Conservation (phyloP, 2,113 vertebrate genomes). For the Callaeas wilsoni region DNA sequence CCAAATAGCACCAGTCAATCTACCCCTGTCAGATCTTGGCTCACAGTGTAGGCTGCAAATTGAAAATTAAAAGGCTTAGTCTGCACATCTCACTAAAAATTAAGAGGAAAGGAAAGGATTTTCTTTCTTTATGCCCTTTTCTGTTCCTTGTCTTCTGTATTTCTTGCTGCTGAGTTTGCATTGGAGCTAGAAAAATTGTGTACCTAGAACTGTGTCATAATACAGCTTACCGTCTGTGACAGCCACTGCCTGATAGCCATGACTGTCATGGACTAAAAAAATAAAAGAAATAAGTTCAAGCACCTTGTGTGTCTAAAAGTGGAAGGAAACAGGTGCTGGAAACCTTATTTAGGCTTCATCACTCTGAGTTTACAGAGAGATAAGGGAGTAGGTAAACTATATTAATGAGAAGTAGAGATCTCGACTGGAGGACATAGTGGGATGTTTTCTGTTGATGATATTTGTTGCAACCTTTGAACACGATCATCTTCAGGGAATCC, state of each 20-base stretch:
- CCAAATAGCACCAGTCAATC: neutral
- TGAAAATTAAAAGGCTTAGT: slow-evolving; percentile 33
- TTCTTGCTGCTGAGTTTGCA: slow-evolving; percentile 7
- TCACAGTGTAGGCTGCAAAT: neutral
- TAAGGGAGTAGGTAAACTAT: neutral
- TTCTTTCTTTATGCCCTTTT: slow-evolving; percentile 4
- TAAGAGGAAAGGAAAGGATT: neutral
- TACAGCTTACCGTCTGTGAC: neutral
- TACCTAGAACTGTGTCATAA: neutral
- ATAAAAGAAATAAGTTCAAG: neutral
- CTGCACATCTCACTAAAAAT: neutral
- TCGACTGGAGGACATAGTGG: neutral
- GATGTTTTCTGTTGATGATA: neutral
- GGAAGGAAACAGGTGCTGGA: neutral
- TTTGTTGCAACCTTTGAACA: neutral
- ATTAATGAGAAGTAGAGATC: neutral
- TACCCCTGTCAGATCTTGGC: neutral
- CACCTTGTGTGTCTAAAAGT: neutral
- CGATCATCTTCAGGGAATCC: neutral
- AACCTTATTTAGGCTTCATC: neutral
- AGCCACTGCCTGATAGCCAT: neutral
- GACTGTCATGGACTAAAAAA: neutral
- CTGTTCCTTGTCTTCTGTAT: neutral
- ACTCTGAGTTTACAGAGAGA: neutral
- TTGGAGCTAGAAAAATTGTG: neutral